Evolutionary conservation across 2,888 invertebrate species (phyloP), one percentile per base, ranked within the genome.

Genomic region (Orchesellides sinensis): DNA sequence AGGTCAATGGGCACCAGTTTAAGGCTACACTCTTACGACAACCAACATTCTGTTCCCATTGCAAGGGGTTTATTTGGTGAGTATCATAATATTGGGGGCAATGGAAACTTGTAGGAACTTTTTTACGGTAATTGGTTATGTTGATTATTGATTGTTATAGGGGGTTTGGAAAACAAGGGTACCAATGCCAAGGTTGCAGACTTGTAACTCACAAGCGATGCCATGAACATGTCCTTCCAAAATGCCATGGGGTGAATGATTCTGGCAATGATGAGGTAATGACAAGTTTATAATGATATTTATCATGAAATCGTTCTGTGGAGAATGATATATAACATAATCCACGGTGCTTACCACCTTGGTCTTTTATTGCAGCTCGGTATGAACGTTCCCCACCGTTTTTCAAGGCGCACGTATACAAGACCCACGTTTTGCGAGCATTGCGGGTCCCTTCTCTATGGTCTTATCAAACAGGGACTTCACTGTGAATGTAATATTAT

Each of bases 151-250:
- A 84, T 66, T 85, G 85, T 80, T 94, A 94, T 90, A 94, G 96
- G 96, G 96, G 97, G 97, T 91, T 93, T 97, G 91, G 97, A 91
- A 97, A 97, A 92, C 97, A 97, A 93, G 97, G 97, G 91, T 97
- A 97, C 93, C 97, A 97, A 92, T 97, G 97, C 93, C 97, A 97
- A 96, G 98, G 99, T 87, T 99, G 99, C 91, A 98, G 98, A 83
- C 98, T 98, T 91, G 99, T 99, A 89, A 99, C 99, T 87, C 99
- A 99, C 93, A 99, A 99, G 91, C 93, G 98, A 90, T 99, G 99
- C 91, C 99, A 99, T 91, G 94, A 95, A 89, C 95, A 95, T 86
- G 98, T 99, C 88, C 97, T 99, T 89, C 99, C 98, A 90, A 98
- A 98, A 92, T 99, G 99, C 92, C 99, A 99, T 77, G 99, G 98